A percentile compares a stretch with the other conserved stretches of the same genome.
Conservation (phyloP, 2,797 vertebrate genomes). For the Paguma larvata region DNA sequence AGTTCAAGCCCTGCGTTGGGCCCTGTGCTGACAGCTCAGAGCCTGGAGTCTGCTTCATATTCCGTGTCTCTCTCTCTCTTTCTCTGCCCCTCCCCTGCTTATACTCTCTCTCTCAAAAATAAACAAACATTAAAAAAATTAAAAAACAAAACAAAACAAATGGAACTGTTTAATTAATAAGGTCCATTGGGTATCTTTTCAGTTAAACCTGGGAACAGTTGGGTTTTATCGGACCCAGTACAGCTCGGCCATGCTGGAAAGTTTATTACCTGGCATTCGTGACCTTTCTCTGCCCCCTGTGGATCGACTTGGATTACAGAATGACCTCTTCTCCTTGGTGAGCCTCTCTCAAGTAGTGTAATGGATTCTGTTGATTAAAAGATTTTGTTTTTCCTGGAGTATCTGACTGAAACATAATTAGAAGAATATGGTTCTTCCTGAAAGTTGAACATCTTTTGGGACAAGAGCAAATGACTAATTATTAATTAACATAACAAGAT, state of each 20-base stretch:
- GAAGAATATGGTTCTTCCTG: conserved; percentile 52
- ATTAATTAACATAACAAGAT: conserved; percentile 60
- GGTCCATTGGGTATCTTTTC: conserved; percentile 76
- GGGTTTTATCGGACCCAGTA: conserved; percentile 99
- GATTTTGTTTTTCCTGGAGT: conserved; percentile 54
- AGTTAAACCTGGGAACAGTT: conserved; percentile 99
- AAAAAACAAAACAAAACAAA: not conserved
- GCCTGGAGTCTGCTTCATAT: too few species aligned
- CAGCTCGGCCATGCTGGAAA: conserved; percentile 95
- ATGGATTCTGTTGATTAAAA: conserved; percentile 69
- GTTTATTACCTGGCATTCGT: conserved; percentile 94
- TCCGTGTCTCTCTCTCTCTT: too few species aligned
- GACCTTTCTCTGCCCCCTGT: conserved; percentile 97
- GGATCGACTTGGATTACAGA: conserved; percentile 97
- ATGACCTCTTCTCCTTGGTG: conserved; percentile 98
- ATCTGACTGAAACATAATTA: conserved; percentile 57
- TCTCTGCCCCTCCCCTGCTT: too few species aligned
- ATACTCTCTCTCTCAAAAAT: too few species aligned
- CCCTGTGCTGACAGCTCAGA: too few species aligned
- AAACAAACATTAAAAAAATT: too few species aligned
- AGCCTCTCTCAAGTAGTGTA: conserved; percentile 78
- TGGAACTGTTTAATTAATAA: conserved; percentile 35
- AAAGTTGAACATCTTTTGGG: conserved; percentile 66
- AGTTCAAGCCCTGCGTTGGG: too few species aligned
- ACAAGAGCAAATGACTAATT: conserved; percentile 53